A percentile compares a stretch with the other conserved stretches of the same genome.
These are phyloP conservation scores for Sorex maritimensis DNA, from an alignment of 2,797 vertebrate genomes.

Conservation along the genomic window DNA sequence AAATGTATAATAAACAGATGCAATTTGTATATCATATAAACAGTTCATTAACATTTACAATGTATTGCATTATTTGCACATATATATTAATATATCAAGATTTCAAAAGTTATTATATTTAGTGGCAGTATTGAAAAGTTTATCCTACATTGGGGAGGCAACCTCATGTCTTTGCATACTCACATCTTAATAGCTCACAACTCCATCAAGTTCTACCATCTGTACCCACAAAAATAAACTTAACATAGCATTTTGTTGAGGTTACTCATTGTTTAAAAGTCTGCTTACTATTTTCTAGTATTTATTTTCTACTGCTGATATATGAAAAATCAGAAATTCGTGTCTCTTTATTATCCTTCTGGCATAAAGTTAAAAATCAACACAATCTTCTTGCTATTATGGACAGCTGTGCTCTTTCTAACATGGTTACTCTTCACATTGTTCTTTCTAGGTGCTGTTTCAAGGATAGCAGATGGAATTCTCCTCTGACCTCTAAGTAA, in stretches of 20 bases:
- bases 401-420: neutral
- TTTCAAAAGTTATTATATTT: constrained; percentile 5
- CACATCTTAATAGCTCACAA: neutral
- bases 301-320: neutral
- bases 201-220: neutral
- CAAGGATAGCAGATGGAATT: neutral
- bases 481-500: neutral
- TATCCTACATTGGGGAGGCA: neutral
- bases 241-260: neutral
- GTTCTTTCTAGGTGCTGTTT: neutral
- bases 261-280: neutral
- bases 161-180: accelerated
- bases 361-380: neutral
- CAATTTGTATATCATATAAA: neutral
- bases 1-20: neutral
- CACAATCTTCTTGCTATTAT: neutral
- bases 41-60: neutral
- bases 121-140: neutral
- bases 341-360: neutral
- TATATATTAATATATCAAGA: neutral
- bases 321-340: neutral
- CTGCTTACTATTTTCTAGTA: neutral
- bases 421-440: neutral
- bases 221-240: neutral
- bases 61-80: neutral